These are phyloP conservation scores for Cyprinodon diabolis DNA, from an alignment of 2,797 vertebrate species.

Conservation along the genomic window DNA sequence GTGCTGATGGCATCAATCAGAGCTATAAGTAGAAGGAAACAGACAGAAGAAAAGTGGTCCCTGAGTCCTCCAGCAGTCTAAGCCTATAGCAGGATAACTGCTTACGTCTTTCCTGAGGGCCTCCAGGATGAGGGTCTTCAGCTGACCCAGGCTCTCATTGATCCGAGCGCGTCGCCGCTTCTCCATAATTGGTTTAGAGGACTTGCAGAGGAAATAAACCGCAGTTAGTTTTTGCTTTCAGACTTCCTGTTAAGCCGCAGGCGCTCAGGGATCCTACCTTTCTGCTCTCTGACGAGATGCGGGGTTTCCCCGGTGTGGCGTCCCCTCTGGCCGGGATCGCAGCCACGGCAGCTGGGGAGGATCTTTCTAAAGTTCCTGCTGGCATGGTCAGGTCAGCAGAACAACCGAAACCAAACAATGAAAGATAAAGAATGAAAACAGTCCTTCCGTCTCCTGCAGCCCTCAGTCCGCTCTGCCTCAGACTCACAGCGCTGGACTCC, in stretches of 20 bases:
- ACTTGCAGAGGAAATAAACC: slow-evolving; percentile 64
- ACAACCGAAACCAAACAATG: neutral
- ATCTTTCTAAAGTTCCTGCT: slow-evolving; percentile 86
- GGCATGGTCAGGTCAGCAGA: slow-evolving; percentile 80
- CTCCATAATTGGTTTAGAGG: slow-evolving; percentile 93
- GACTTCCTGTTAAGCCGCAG: too few species aligned
- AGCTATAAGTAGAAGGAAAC: too few species aligned
- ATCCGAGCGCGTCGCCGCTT: slow-evolving; percentile 87
- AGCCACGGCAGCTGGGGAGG: slow-evolving; percentile 84
- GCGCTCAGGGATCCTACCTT: slow-evolving; percentile 72
- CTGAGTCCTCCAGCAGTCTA: too few species aligned
- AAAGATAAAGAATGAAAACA: neutral
- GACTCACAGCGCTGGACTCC: slow-evolving; percentile 17
- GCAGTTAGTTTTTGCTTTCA: neutral
- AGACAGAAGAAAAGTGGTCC: too few species aligned
- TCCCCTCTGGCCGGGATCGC: slow-evolving; percentile 83
- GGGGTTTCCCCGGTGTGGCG: slow-evolving; percentile 85
- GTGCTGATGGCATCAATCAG: too few species aligned
- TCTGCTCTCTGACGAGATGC: slow-evolving; percentile 84
- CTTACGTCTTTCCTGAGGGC: slow-evolving; percentile 92
- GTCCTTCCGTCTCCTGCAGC: slow-evolving; percentile 38
- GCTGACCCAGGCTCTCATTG: slow-evolving; percentile 89
- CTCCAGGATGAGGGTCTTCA: slow-evolving; percentile 91
- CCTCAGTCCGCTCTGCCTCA: slow-evolving; percentile 9
- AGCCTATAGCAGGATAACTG: too few species aligned